A percentile compares a stretch with the other conserved stretches of the same genome.
Conservation (phyloP, 2,888 invertebrate genomes). For the Resseliella maxima region DNA sequence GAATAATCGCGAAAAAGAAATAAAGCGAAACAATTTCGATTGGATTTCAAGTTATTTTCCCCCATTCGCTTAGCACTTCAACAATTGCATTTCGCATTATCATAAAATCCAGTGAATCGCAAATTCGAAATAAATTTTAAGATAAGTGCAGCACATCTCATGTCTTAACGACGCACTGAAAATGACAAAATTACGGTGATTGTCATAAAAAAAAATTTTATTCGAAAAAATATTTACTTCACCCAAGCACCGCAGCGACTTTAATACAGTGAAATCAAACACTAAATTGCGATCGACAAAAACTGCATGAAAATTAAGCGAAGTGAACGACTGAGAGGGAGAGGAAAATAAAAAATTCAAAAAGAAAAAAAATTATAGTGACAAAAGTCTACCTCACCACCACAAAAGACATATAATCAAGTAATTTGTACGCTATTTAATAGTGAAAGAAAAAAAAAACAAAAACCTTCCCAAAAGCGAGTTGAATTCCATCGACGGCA, state of each 20-base stretch:
- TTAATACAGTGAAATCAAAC: not conserved
- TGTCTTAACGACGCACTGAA: conserved; percentile 20
- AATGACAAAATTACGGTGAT: conserved; percentile 47
- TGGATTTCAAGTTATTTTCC: conserved; percentile 18
- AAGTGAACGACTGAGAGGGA: not conserved
- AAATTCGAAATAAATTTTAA: not conserved
- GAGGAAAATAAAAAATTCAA: not conserved
- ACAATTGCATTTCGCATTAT: conserved; percentile 30
- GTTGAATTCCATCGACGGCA: not conserved
- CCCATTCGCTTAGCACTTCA: not conserved
- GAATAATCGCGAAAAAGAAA: not conserved
- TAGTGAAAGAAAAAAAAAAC: not conserved
- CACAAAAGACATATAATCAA: conserved; percentile 34
- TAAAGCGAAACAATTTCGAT: not conserved
- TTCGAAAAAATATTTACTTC: not conserved
- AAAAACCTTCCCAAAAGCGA: not conserved
- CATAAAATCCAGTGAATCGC: conserved; percentile 43
- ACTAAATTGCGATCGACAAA: not conserved
- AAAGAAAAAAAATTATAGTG: not conserved
- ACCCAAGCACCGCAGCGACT: too few species aligned
- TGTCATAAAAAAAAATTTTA: not conserved
- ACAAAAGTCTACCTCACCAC: conserved; percentile 22
- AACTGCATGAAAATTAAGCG: not conserved
- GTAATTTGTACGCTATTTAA: not conserved
- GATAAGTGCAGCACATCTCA: not conserved